Evolutionary conservation across 2,797 vertebrate species (phyloP).

Genomic region (Rhabdomys pumilio): DNA sequence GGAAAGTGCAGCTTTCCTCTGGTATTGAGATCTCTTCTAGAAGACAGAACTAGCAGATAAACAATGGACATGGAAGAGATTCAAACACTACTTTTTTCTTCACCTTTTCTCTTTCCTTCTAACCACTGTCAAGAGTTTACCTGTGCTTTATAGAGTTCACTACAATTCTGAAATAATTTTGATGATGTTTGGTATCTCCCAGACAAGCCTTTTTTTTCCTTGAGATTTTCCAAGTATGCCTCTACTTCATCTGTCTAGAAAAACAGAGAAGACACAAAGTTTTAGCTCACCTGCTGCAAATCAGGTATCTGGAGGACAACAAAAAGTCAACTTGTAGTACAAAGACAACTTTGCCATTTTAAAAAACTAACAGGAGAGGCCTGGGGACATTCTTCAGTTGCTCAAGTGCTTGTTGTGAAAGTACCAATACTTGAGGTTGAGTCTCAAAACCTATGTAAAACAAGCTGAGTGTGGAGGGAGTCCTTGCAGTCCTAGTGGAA

Average conservation of each 20-base stretch:
- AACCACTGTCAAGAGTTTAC: conserved; percentile 86
- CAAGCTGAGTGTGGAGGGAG: neutral
- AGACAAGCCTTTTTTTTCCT: conserved; percentile 88
- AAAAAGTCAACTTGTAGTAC: neutral
- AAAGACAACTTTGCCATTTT: conserved; percentile 47
- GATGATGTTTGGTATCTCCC: conserved; percentile 89
- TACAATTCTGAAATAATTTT: conserved; percentile 90
- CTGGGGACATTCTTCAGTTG: neutral
- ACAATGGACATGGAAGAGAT: neutral
- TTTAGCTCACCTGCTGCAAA: conserved; percentile 49
- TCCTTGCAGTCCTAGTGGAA: neutral
- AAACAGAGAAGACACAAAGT: conserved; percentile 73
- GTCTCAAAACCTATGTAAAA: neutral
- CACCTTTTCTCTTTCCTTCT: conserved; percentile 35
- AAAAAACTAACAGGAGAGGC: conserved; percentile 38
- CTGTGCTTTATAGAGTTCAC: conserved; percentile 93
- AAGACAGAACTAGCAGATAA: neutral
- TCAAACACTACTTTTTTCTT: neutral
- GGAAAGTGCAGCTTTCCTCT: conserved; percentile 14
- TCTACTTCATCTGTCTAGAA: conserved; percentile 88
- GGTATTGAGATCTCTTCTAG: conserved; percentile 38
- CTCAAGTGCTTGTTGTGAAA: neutral
- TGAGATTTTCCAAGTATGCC: conserved; percentile 85
- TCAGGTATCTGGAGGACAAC: conserved; percentile 38
- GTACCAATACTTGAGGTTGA: neutral